Base-by-base conservation (phyloP, 2,113 vertebrate genomes). In the Phrynocephalus versicolor region DNA sequence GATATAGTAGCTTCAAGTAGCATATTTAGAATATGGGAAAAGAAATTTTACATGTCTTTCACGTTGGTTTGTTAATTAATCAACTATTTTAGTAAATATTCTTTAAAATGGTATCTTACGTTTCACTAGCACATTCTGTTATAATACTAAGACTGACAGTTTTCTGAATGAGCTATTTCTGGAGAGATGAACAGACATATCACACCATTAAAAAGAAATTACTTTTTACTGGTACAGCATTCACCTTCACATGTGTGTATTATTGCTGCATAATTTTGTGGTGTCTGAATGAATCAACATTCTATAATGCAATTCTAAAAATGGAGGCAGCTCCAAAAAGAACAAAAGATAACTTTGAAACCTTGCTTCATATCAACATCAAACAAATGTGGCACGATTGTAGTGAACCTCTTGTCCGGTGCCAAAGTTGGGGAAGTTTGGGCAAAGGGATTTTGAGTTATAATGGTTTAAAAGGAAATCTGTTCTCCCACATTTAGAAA, bases 1-100 rank as follows among this genome's bases (percentile, higher is more conserved):
- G 37, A 89, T 6, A 8, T 55, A 83, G 82, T 87, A 82, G 39
- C 79, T 89, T 92, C 85, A 27, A 90, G 76, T 2, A 79, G 25
- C 72, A 83, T 60, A 79, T 83, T 33, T 69, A 13, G 89, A 84
- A 82, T 15, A 78, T 73, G 73, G 37, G 25, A 30, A 79, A 73
- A 72, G 82, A 37, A 88, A 65, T 75, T 9, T 89, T 8, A 84
- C 25, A 71, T 76, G 27, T 51, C 57, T 80, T 80, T 1, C 6
- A 57, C 41, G 6, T 57, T 10, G 18, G 51, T 80, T 80, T 12
- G 8, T 23, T 55, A 84, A 77, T 83, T 77, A 58, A 39, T 41
- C 67, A 78, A 78, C 64, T 8, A 84, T 30, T 25, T 82, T 25
- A 87, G 23, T 69, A 89, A 76, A 69, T 81, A 62, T 82, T 41